Base-by-base conservation (phyloP, 2,888 invertebrate genomes). In the Tryphoninae sp. region DNA sequence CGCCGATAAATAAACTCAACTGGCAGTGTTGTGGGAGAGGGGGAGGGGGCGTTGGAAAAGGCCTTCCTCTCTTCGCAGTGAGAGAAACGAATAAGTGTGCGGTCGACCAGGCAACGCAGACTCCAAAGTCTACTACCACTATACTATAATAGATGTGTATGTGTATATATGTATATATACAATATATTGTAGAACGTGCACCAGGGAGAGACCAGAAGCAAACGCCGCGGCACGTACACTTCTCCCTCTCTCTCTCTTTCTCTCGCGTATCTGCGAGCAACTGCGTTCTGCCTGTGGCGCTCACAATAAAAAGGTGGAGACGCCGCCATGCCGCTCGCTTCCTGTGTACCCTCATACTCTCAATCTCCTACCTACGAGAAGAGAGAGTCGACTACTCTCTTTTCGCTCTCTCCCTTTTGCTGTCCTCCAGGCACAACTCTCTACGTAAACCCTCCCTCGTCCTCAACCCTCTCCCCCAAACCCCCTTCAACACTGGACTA, bases 251-350 rank as follows among this genome's bases (percentile, higher is more conserved):
- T 71, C 68, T 82, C 78, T 68, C 78, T 81, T 79, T 82, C 81
- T 83, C 78, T 82, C 72, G 78, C 68, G 53, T 72, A 73, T 73
- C 71, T 62, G 58, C 83, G 85, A 45, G 19, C 45, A 69, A 33
- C 85, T 88, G 89, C 86, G 86, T 89, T 88, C 89, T 90, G 87
- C 87, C 90, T 88, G 87, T 89, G 89, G 89, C 90, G 88, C 89
- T 89, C 90, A 90, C 90, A 91, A 91, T 91, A 91, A 91, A 91
- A 91, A 91, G 91, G 91, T 91, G 90, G 91, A 91, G 90, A 91
- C 90, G 88, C 84, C 87, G 86, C 88, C 90, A 90, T 90, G 86
- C 90, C 90, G 87, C 81, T 58, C 64, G 72, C 75, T 65, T 65
- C 64, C 76, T 65, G 74, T 74, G 69, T 83, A 67, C 65, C 81